phyloP scores from a whole-genome alignment of 2,113 vertebrate genomes.

The Pollachius pollachius region DNA sequence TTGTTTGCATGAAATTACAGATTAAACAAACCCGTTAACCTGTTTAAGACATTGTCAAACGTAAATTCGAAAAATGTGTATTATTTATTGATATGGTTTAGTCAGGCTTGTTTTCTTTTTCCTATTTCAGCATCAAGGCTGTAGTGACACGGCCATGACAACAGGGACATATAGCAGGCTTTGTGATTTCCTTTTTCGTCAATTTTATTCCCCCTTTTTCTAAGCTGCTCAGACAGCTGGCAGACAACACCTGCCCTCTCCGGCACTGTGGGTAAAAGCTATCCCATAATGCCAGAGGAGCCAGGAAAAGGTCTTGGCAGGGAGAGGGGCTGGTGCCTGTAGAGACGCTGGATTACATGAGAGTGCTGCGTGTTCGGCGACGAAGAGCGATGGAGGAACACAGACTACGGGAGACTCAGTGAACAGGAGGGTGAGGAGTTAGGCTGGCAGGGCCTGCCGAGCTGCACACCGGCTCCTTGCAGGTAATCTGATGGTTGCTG shows the following conservation, averaged over 20 bases:
- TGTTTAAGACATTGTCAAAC: neutral
- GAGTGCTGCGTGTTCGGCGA: constrained; percentile 45
- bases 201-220: neutral
- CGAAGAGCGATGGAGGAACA: no score
- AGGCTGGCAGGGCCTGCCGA: no score
- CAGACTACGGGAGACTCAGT: no score
- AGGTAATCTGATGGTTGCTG: no score
- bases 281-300: constrained; percentile 63
- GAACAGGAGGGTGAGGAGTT: no score
- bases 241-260: constrained; percentile 68
- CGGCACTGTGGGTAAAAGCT: constrained; percentile 55
- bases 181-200: no score
- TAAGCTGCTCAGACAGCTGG: constrained; percentile 64
- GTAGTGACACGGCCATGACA: neutral
- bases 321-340: constrained; percentile 61
- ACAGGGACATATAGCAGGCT: neutral
- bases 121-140: neutral
- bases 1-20: neutral
- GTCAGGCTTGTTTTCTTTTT: neutral
- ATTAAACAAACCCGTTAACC: neutral
- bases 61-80: neutral
- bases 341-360: constrained; percentile 64
- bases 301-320: constrained; percentile 63
- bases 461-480: no score
- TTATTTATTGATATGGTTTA: neutral